phyloP scores from a whole-genome alignment of 1,140 invertebrate species.

The Diploscapter pachys region DNA sequence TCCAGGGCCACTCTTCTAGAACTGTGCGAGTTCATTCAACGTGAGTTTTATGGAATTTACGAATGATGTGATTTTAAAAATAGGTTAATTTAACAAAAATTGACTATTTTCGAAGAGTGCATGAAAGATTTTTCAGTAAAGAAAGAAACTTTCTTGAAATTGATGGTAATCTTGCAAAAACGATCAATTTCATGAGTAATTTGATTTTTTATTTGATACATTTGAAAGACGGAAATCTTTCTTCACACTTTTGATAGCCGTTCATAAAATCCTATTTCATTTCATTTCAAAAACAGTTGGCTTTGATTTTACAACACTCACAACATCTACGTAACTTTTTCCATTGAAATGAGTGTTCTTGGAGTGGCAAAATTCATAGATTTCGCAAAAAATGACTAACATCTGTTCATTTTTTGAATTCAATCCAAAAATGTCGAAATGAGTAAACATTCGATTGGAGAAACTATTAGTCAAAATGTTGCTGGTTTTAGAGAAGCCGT shows the following conservation, averaged over 20 bases:
- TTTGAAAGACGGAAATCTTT: no score
- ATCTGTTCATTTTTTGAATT: neutral
- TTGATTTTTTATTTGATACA: conserved; percentile 4
- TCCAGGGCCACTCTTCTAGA: conserved; percentile 45
- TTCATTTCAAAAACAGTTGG: no score
- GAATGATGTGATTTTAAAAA: neutral
- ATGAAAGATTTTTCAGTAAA: neutral
- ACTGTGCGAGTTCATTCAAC: conserved; percentile 46
- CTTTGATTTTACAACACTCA: no score
- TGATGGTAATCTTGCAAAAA: neutral
- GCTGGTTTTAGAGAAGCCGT: conserved; percentile 47
- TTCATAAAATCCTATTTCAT: no score
- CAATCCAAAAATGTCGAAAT: neutral
- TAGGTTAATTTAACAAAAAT: neutral
- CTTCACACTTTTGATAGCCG: no score
- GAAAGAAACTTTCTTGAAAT: neutral
- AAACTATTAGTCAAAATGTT: neutral
- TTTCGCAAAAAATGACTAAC: neutral
- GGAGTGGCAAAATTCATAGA: no score
- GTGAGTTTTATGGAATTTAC: conserved; percentile 27
- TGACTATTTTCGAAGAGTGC: neutral
- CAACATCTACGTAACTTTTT: no score
- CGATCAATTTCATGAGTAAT: neutral
- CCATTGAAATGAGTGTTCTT: no score
- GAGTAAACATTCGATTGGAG: neutral